Percentiles rank a stretch among this genome's conserved stretches.
Evolutionary conservation across 2,797 vertebrate genomes (phyloP).

Genomic region (Sebastes steindachneri): DNA sequence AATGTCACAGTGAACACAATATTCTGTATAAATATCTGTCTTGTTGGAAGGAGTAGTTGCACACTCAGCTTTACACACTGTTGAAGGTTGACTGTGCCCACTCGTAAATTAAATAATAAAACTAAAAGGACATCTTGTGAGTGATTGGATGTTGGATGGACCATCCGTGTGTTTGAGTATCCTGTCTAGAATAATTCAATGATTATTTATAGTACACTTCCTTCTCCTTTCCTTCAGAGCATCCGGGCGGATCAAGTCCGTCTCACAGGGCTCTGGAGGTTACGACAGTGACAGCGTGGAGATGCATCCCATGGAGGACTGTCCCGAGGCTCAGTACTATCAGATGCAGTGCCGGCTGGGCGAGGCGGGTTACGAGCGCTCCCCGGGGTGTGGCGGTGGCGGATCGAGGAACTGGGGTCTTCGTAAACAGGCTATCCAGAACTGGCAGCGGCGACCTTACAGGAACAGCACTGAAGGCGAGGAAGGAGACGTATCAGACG

Average conservation of each 20-base stretch:
- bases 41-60: background rate
- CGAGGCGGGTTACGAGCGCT: slow-evolving; percentile 83
- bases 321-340: slow-evolving; percentile 86
- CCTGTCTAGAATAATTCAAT: background rate
- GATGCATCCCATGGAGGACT: slow-evolving; percentile 89
- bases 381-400: slow-evolving; percentile 78
- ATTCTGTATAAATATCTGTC: background rate
- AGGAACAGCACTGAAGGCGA: slow-evolving; percentile 97
- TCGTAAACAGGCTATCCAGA: slow-evolving; percentile 96
- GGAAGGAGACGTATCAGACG: slow-evolving; percentile 94
- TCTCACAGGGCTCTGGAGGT: slow-evolving; percentile 93
- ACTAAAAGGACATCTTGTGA: background rate
- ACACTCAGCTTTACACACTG: background rate
- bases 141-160: background rate
- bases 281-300: slow-evolving; percentile 97
- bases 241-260: slow-evolving; percentile 90
- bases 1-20: background rate
- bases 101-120: background rate
- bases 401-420: slow-evolving; percentile 89
- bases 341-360: slow-evolving; percentile 85
- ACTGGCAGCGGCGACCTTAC: slow-evolving; percentile 97
- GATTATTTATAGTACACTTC: background rate
- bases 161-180: background rate
- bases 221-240: slow-evolving; percentile 79
- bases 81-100: background rate